These are phyloP conservation scores for Eudorcas thomsonii DNA, from an alignment of 2,113 vertebrate species.

Conservation along the genomic window DNA sequence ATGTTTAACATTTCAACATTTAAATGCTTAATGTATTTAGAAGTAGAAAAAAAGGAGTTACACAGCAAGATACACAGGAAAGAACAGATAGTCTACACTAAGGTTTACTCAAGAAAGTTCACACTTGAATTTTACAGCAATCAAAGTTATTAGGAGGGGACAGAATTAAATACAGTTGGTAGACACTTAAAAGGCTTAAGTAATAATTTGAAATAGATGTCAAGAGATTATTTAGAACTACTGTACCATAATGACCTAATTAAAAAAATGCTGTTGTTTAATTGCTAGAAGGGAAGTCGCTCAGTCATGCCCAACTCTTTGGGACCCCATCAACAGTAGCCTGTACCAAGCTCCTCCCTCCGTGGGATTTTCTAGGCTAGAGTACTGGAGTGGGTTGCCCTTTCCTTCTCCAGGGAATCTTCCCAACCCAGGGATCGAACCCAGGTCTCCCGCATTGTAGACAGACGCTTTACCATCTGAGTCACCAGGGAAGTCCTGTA, in stretches of 20 bases:
- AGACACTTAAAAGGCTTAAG: background rate
- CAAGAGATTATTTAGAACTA: background rate
- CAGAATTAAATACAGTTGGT: background rate
- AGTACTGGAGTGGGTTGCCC: too few relatives aligned
- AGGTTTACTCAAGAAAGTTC: background rate
- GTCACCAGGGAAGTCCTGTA: background rate
- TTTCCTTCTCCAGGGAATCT: too few relatives aligned
- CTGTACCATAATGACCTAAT: background rate
- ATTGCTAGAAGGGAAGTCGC: background rate
- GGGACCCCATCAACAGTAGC: too few relatives aligned
- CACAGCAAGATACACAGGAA: background rate
- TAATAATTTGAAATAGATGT: background rate
- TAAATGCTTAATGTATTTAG: background rate
- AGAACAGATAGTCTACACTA: background rate
- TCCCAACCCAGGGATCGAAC: too few relatives aligned
- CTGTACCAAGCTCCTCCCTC: too few relatives aligned
- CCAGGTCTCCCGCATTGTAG: too few relatives aligned
- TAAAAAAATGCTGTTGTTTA: background rate
- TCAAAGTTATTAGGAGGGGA: background rate
- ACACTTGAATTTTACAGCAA: background rate
- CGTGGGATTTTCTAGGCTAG: too few relatives aligned
- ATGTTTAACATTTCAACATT: background rate
- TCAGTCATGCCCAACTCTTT: too few relatives aligned
- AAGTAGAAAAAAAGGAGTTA: background rate
- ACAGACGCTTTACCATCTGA: too few relatives aligned